Evolutionary conservation across 2,113 vertebrate species (phyloP), one percentile per base, ranked within the genome.

Genomic region (Noturus placidus): DNA sequence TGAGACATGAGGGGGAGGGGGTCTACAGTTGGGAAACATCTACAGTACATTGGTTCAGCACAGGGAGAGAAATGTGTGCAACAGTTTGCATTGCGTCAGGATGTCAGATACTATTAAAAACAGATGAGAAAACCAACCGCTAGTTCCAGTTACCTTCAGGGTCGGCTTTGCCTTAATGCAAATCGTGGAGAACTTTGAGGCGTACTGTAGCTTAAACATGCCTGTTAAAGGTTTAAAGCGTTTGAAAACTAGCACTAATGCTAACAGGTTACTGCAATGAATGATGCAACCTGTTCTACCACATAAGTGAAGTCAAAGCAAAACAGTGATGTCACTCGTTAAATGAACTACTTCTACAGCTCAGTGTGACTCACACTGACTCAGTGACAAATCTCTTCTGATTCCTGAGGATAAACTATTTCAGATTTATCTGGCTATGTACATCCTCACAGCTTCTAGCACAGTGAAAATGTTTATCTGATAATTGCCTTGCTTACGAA

Each of bases 11-110:
- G 17, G 17, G 14, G 42, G 30, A 38, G 82, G 87, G 88, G 78
- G 88, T 87, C 89, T 93, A 87, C 91, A 92, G 92, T 92, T 92
- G 83, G 87, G 89, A 92, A 94, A 91, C 89, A 89, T 89, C 93
- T 90, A 90, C 89, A 81, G 46, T 50, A 50, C 9, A 9, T 92
- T 82, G 78, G 93, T 91, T 91, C 88, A 84, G 90, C 82, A 87
- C 57, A 81, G 67, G 74, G 83, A 91, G 92, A 91, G 90, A 93
- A 90, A 89, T 81, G 91, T 90, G 89, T 91, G 89, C 89, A 87
- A 89, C 85, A 86, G 91, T 93, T 94, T 93, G 91, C 92, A 92
- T 76, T 86, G 91, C 90, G 91, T 92, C 91, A 94, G 93, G 91
- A 61, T 82, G 54, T 82, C 79, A 38, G 5, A 38, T 61, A 42